Evolutionary conservation across 2,797 vertebrate species (phyloP), one percentile per base, ranked within the genome.

Genomic region (Gallirallus australis): DNA sequence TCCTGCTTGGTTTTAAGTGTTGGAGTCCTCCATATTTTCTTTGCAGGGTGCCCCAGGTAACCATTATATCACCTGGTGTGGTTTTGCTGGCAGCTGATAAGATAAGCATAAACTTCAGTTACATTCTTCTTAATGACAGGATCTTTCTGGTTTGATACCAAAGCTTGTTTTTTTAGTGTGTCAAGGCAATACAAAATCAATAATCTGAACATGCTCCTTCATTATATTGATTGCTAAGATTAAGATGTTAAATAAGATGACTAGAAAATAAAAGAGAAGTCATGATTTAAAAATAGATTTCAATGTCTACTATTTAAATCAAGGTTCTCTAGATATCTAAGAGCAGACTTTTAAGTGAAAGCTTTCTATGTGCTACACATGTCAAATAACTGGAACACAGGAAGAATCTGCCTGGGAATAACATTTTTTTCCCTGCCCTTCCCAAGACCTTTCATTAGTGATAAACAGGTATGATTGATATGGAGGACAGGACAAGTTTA

Each of bases 1-100:
- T 61, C n/a, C 40, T 57, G 24, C 69, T 95, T 75, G 19, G 1
- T 85, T 47, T 93, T 31, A 77, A 84, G 79, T 64, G 33, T 86
- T 68, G 89, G 66, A 60, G n/a, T 59, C 73, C 79, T 86, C 52
- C 27, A 45, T 79, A 81, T 94, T 91, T 87, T 86, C 57, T 61
- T 94, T 84, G 54, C 54, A 79, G 65, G 48, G 54, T 94, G 53
- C 73, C 50, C 48, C 27, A 86, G 68, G 82, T 86, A 95, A 87
- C 60, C 27, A 17, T 37, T 85, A 64, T 82, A 69, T 79, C 82
- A 59, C 50, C 70, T 68, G 3, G 1, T 81, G 45, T 76, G 50
- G 17, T 82, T 92, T 82, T 73, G 27, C 37, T 85, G 80, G 60
- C 68, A 82, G 72, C n/a, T 87, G 78, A 54, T 71, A 95, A 89